Base-by-base conservation (phyloP, 1,140 invertebrate species). In the Phenacoccus solenopsis region DNA sequence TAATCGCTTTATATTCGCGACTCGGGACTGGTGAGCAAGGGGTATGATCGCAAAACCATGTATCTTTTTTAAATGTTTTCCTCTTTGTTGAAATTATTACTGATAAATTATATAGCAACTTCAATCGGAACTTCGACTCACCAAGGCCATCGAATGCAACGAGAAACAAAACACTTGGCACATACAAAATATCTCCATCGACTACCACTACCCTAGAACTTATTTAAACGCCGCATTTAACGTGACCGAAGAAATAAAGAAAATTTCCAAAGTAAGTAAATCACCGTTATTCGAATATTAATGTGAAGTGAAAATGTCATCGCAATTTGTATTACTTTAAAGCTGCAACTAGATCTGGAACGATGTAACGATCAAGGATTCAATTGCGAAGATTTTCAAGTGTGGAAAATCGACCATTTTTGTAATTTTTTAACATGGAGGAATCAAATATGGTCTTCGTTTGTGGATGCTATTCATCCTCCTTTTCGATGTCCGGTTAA, bases 341-440 rank as follows among this genome's bases (percentile, higher is more conserved):
- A n/a, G n/a, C n/a, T n/a, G n/a, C n/a, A n/a, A n/a, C n/a, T n/a
- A n/a, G n/a, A 30, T 27, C 25, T 70, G n/a, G 12, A 70, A 28
- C 70, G 70, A 27, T 70, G 70, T 28, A 20, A 70, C 16, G 0
- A 27, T 0, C 24, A 70, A 0, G 70, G 70, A 12, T 56, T 70
- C 10, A 30, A 70, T 25, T 70, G 70, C 24, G 70, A 68, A 38
- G 67, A 70, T n/a, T 70, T 70, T 64, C 70, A 70, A 30, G 28
- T 27, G 1, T 70, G 64, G 64, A 64, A 20, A 10, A 27, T 68
- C 1, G n/a, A n/a, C 4, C 24, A 70, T 49, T 12, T 70, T 1
- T 70, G 70, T 1, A 0, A 22, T 1, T 28, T 28, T 22, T 13
- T 70, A 1, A 64, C n/a, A 7, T 32, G 67, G 1, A 49, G 30